Base-by-base conservation (phyloP, 2,888 invertebrate genomes). In the Schizotus pectinicornis region DNA sequence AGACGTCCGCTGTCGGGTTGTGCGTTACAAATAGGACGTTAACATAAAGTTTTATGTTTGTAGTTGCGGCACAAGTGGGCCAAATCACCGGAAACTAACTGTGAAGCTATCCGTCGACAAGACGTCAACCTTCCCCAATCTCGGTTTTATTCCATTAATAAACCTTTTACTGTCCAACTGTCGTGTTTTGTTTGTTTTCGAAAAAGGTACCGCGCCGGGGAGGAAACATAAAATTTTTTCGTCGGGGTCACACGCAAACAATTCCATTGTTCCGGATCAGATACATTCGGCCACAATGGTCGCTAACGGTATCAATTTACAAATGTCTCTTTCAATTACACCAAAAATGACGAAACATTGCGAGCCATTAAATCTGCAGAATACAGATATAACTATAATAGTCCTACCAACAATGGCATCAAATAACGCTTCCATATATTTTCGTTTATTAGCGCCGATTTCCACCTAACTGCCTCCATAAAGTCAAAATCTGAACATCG, bases 401-500 rank as follows among this genome's bases (percentile, higher is more conserved):
- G 65, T 70, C 56, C 47, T 33, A 54, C 65, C 65, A 66, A 73
- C 73, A 74, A 73, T 69, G 68, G 65, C 56, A 62, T 61, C 67
- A 57, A 66, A 69, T 67, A 63, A 62, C 69, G 69, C 67, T 67
- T 68, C 75, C 72, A 76, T 77, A 75, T 77, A 76, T 77, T 75
- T 75, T 72, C 76, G 77, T 77, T 77, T 78, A 78, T 78, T 77
- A 78, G 77, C 74, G 73, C 69, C 76, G 76, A 76, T 76, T 78
- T 78, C 76, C 76, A 76, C 77, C 75, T 74, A 76, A 78, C 74
- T 74, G 76, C 74, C 61, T 64, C 75, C 77, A 76, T 77, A 78
- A 79, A 77, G 75, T 77, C 77, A 69, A 77, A 79, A 79, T 79
- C 78, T 78, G 79, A 79, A 78, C 78, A 78, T 79, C 77, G 74